Conservation (phyloP, 1,140 invertebrate genomes). For the Drosophila navojoa region DNA sequence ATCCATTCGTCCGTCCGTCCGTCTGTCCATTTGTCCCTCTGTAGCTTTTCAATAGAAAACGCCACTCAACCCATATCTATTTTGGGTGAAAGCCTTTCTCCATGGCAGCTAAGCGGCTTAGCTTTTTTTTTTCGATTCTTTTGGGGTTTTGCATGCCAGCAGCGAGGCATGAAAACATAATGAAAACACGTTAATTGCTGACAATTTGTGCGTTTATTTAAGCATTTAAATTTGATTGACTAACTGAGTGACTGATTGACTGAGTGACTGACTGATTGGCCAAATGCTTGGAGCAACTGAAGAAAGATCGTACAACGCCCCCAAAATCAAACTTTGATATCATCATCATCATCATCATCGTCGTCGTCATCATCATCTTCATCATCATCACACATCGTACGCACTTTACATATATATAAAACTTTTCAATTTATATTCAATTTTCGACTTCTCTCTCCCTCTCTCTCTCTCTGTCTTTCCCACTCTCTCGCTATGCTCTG, state of each 20-base stretch:
- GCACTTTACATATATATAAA: conserved; percentile 71
- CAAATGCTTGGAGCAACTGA: too few species aligned
- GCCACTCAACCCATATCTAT: conserved; percentile 40
- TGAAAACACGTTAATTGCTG: conserved; percentile 68
- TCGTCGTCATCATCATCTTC: conserved; percentile 2
- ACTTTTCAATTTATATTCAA: conserved; percentile 37
- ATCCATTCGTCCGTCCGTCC: conserved; percentile 40
- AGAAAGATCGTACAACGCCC: conserved; percentile 49
- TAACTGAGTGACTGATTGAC: neutral
- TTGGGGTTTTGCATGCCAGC: conserved; percentile 8
- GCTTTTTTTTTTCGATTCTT: conserved; percentile 8
- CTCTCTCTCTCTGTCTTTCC: conserved; percentile 10
- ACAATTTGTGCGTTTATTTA: conserved; percentile 58
- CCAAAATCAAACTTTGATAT: conserved; percentile 30
- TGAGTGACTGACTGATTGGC: conserved; percentile 16
- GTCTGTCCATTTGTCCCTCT: conserved; percentile 40
- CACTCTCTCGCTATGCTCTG: conserved; percentile 5
- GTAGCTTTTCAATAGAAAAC: conserved; percentile 20
- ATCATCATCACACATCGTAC: conserved; percentile 10
- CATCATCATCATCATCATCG: conserved; percentile 23
- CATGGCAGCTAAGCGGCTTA: conserved; percentile 45
- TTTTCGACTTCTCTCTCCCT: conserved; percentile 37
- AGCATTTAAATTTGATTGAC: conserved; percentile 23
- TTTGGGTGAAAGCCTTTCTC: conserved; percentile 62
- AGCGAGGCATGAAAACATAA: conserved; percentile 18